Conservation (phyloP, 2,797 vertebrate genomes). For the Neosilurus hyrtlii region DNA sequence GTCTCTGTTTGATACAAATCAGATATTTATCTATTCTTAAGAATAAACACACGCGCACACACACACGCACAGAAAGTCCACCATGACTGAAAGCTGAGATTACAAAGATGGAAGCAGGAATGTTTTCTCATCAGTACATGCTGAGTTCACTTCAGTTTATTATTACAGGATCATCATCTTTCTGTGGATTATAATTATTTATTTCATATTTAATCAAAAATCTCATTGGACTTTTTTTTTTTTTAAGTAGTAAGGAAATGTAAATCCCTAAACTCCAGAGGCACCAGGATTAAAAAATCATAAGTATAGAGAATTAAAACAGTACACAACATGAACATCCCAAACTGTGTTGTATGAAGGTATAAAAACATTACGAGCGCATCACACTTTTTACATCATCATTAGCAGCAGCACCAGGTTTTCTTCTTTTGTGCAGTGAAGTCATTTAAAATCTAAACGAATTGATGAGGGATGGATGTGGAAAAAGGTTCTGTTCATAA, state of each 20-base stretch:
- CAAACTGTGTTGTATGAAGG: background rate
- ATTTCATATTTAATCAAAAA: background rate
- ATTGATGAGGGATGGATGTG: background rate
- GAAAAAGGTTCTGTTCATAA: background rate
- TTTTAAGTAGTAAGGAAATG: background rate
- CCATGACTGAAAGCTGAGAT: background rate
- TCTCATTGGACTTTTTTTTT: too few relatives aligned
- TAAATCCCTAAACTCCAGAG: background rate
- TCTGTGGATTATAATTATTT: background rate
- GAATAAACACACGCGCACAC: conserved; percentile 24
- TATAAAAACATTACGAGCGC: background rate
- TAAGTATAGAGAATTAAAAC: background rate
- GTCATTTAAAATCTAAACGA: background rate
- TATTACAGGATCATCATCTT: background rate
- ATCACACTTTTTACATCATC: background rate
- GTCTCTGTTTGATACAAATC: conserved; percentile 59
- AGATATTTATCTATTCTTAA: conserved; percentile 44
- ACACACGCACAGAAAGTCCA: conserved; percentile 24
- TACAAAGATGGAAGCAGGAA: background rate
- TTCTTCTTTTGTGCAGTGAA: background rate
- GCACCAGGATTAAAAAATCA: background rate
- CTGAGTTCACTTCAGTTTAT: background rate
- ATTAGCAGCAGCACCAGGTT: background rate
- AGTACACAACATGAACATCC: background rate
- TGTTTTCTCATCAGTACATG: background rate